A percentile compares a stretch with the other conserved stretches of the same genome.
phyloP scores from a whole-genome alignment of 1,140 invertebrate genomes.

The Chironomus striatipennis region DNA sequence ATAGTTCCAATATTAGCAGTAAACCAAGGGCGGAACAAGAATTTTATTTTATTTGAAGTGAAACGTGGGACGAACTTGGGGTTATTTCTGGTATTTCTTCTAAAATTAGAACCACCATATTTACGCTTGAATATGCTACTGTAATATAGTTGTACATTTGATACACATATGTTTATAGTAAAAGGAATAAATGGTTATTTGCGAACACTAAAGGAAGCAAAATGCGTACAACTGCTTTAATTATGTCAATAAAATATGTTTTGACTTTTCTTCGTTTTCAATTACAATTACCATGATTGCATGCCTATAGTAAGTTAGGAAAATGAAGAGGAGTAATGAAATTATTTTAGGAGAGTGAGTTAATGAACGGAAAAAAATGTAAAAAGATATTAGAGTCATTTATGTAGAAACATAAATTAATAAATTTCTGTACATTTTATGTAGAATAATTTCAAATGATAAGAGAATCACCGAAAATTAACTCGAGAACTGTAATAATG shows the following conservation, averaged over 20 bases:
- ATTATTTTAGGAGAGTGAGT: not conserved
- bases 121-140: too few species aligned
- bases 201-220: too few species aligned
- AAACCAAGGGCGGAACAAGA: too few species aligned
- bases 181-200: too few species aligned
- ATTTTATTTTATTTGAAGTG: too few species aligned
- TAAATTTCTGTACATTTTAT: not conserved
- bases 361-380: not conserved
- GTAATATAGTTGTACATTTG: too few species aligned
- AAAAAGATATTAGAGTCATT: not conserved
- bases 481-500: not conserved
- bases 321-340: not conserved
- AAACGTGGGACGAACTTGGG: too few species aligned
- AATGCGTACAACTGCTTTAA: not conserved
- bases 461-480: not conserved
- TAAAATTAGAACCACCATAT: too few species aligned
- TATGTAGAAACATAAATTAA: not conserved
- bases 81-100: too few species aligned
- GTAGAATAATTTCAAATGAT: not conserved
- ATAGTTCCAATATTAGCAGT: not conserved
- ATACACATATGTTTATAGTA: not conserved
- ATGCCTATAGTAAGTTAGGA: not conserved
- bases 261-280: not conserved
- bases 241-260: constrained; percentile 14
- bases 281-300: constrained; percentile 5